Base-by-base conservation (phyloP, 2,113 vertebrate genomes). In the Oxyura jamaicensis region DNA sequence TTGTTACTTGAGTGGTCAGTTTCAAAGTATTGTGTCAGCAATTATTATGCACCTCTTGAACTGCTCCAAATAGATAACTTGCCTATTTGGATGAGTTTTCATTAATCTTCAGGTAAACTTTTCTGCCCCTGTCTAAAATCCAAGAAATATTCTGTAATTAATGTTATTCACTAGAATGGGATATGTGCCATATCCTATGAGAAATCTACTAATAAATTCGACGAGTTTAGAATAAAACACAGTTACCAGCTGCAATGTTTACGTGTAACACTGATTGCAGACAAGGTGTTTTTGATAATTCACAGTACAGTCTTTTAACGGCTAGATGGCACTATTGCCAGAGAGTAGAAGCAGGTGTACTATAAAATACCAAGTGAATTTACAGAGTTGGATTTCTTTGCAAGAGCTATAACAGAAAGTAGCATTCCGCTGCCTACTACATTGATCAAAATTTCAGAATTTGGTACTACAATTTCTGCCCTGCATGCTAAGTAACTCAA, bases 301-400 rank as follows among this genome's bases (percentile, higher is more conserved):
- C 88, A 96, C 95, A 97, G 92, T 96, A 94, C 96, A 95, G 50
- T 35, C 79, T 91, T 97, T 88, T 42, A 75, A 66, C 94, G 48
- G 94, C 97, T 97, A 97, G 97, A 94, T 97, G 97, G 96, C 97
- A 95, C 95, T 97, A 82, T 96, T 97, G 97, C 79, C 67, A 96
- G 96, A 78, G 82, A 74, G 78, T 86, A 95, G 93, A 80, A 26
- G 36, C 60, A 86, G 93, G 77, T 85, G 31, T 2, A 4, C 9
- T 13, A 33, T 20, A 56, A 73, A 94, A 63, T 29, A 50, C 19
- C 35, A 42, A 52, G 20, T 0, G 1, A 88, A 60, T 48, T n/a
- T n/a, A 13, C 33, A 39, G 60, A 84, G 28, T n/a, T 26, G 3
- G 3, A 25, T 86, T 65, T 35, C 39, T 75, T 20, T 46, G 21